A percentile compares a stretch with the other conserved stretches of the same genome.
Conservation (phyloP, 2,888 invertebrate species). For the Lasioglossum calceatum region DNA sequence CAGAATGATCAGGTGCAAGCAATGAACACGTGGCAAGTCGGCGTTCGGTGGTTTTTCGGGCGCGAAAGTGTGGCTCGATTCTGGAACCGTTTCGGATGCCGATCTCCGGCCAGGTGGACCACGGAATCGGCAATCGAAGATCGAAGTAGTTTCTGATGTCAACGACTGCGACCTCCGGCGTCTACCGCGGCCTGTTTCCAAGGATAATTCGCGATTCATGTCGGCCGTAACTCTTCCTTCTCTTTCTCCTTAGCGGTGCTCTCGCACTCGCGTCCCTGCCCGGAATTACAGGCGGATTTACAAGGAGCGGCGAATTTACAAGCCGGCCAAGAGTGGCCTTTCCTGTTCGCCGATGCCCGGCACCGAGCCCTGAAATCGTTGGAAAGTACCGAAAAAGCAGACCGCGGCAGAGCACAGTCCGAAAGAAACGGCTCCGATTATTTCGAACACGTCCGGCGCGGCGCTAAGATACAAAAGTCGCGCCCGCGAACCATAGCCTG, state of each 20-base stretch:
- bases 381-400: conserved; percentile 74
- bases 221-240: conserved; percentile 81
- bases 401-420: conserved; percentile 56
- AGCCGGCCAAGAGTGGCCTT: conserved; percentile 82
- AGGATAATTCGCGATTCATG: conserved; percentile 83
- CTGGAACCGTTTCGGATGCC: conserved; percentile 54
- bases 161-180: conserved; percentile 76
- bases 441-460: conserved; percentile 58
- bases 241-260: conserved; percentile 70
- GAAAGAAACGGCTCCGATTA: conserved; percentile 66
- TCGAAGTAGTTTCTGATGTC: conserved; percentile 83
- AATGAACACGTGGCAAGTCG: background rate
- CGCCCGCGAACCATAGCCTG: background rate
- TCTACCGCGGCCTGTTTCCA: conserved; percentile 75
- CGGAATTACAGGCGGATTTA: conserved; percentile 82
- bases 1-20: background rate
- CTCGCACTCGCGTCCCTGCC: conserved; percentile 74
- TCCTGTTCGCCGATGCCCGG: conserved; percentile 78
- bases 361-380: conserved; percentile 72
- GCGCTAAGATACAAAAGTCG: conserved; percentile 48
- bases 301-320: conserved; percentile 81
- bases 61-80: conserved; percentile 31
- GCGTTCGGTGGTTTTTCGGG: conserved; percentile 23
- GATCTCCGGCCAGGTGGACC: conserved; percentile 61
- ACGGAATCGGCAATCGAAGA: conserved; percentile 71